phyloP scores from a whole-genome alignment of 2,113 vertebrate genomes.

The Corythornis vintsioides region DNA sequence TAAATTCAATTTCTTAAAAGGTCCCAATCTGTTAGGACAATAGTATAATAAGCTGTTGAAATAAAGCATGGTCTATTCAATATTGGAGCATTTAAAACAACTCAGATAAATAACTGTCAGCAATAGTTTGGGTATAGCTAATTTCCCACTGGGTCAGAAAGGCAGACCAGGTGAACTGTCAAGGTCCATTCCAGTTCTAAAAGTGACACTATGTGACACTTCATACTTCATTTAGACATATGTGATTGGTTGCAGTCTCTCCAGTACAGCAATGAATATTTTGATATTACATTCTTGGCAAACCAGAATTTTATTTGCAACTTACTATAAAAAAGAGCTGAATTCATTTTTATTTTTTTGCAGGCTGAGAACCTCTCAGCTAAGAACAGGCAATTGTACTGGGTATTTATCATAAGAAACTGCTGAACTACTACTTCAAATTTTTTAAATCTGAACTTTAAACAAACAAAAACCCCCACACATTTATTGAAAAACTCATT shows the following conservation, averaged over 20 bases:
- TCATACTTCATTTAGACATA: background rate
- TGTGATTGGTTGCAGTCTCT: background rate
- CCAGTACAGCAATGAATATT: background rate
- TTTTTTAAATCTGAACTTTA: background rate
- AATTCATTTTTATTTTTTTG: background rate
- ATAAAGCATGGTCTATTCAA: background rate
- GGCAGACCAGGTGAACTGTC: constrained; percentile 42
- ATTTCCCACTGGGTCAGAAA: constrained; percentile 27
- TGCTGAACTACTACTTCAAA: background rate
- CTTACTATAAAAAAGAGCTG: constrained; percentile 8
- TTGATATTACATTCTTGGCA: background rate
- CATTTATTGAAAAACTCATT: background rate
- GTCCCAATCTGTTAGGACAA: background rate
- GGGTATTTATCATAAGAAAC: background rate
- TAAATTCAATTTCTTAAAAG: background rate
- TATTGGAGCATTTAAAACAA: background rate
- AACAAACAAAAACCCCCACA: background rate
- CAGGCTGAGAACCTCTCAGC: background rate
- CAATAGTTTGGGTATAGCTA: constrained; percentile 6
- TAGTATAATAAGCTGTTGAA: background rate
- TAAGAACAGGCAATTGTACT: background rate
- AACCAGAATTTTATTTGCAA: background rate
- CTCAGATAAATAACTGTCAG: constrained; percentile 32
- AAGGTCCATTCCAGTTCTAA: background rate
- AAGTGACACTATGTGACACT: constrained; percentile 18